Conservation (phyloP, 2,797 vertebrate genomes). For the Petrocephalus schoutedeni region DNA sequence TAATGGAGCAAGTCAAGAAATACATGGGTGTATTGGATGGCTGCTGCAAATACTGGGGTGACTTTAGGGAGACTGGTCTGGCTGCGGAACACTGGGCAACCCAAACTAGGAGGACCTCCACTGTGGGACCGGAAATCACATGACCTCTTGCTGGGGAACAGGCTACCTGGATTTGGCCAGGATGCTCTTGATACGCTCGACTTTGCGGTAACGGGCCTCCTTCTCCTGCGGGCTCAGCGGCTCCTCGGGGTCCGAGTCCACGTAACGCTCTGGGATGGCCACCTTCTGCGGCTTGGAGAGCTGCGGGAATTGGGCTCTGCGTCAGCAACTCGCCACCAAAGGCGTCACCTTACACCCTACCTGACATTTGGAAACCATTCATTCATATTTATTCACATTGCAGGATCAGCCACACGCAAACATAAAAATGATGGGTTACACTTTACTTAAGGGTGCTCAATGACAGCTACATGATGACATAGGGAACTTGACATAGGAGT, state of each 20-base stretch:
- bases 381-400: neutral
- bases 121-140: too few relatives aligned
- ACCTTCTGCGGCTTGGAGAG: slow-evolving; percentile 82
- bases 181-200: slow-evolving; percentile 82
- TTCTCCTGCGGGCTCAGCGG: slow-evolving; percentile 77
- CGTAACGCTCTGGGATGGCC: slow-evolving; percentile 81
- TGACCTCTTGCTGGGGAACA: neutral
- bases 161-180: slow-evolving; percentile 81
- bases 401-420: neutral
- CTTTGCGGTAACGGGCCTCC: slow-evolving; percentile 70
- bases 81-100: too few relatives aligned
- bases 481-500: too few relatives aligned
- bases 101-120: too few relatives aligned
- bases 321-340: neutral
- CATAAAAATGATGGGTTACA: neutral
- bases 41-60: neutral
- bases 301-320: slow-evolving; percentile 48
- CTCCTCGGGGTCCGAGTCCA: slow-evolving; percentile 82
- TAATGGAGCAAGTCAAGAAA: neutral
- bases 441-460: too few relatives aligned
- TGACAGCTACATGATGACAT: too few relatives aligned
- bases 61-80: too few relatives aligned
- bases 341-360: neutral
- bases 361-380: neutral
- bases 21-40: neutral